Base-by-base conservation (phyloP, 2,797 vertebrate species). In the Oreochromis grahami region DNA sequence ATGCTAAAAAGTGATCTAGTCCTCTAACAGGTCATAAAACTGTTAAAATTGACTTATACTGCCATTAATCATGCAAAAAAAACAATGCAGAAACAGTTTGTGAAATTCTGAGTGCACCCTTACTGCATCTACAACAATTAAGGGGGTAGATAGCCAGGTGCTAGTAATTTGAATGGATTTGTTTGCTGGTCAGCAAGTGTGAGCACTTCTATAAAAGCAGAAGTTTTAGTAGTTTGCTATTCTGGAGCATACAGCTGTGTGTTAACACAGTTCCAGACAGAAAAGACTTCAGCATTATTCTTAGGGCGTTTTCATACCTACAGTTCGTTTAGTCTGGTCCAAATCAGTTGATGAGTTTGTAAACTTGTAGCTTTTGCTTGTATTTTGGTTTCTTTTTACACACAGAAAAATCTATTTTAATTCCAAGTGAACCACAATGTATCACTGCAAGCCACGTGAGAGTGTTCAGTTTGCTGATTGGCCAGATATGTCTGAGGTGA, bases 381-480 rank as follows among this genome's bases (percentile, higher is more conserved):
- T 58, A 29, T 58, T 58, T 32, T 58, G 26, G 26, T 58, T 58
- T 56, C 8, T 32, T 58, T 58, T 58, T 17, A 0, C 55, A 56
- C 26, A 0, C 5, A 32, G 55, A 58, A 32, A 17, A 19, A 58
- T 58, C 8, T 15, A 0, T 19, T 19, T 58, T 2, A 0, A 58
- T 58, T 58, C 29, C 29, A 34, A 58, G 29, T 58, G 5, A 58
- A 58, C 56, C 56, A 34, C 19, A 58, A 32, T 32, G 5, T 58
- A 19, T 58, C 56, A 58, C 56, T 58, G 29, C 56, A 58, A 58
- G 5, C 32, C 55, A 58, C 10, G 56, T 34, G 29, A 58, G 15
- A 34, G 15, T 34, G 8, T 58, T 58, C 15, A 58, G 56, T 11
- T 58, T 58, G 56, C 56, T 58, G 56, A 19, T 34, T 58, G 56